These are phyloP conservation scores for Upupa epops DNA, from an alignment of 2,113 vertebrate genomes.

Conservation along the genomic window DNA sequence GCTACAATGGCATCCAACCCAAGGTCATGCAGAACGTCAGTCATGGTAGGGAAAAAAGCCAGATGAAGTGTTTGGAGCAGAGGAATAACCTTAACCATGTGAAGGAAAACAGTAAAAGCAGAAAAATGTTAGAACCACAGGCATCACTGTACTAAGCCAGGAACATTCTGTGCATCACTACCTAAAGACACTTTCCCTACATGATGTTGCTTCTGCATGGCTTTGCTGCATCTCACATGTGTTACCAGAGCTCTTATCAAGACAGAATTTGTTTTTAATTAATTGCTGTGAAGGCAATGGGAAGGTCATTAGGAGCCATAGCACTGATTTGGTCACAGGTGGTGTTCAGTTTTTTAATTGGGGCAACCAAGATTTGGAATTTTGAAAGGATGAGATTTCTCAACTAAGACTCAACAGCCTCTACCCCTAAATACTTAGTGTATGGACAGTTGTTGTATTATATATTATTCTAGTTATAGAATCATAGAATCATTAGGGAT, in stretches of 20 bases:
- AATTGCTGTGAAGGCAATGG: neutral
- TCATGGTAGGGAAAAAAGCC: neutral
- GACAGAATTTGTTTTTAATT: neutral
- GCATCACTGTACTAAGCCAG: no score
- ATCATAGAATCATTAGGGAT: no score
- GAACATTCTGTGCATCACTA: neutral
- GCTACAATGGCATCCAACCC: neutral
- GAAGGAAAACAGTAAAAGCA: neutral
- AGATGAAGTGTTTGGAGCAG: conserved; percentile 25
- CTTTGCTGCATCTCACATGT: neutral
- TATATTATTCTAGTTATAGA: no score
- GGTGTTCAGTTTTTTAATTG: neutral
- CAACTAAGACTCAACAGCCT: neutral
- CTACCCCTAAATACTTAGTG: neutral
- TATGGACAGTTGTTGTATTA: neutral
- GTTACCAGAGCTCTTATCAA: neutral
- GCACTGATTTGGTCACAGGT: neutral
- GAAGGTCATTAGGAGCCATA: neutral
- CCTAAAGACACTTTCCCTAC: neutral
- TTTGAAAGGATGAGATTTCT: neutral
- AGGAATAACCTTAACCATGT: neutral
- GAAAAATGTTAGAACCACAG: neutral
- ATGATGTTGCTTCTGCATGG: neutral
- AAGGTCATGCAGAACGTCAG: conserved; percentile 13
- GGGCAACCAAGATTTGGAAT: neutral